Base-by-base conservation (phyloP, 1,140 invertebrate genomes). In the Drosophila busckii region DNA sequence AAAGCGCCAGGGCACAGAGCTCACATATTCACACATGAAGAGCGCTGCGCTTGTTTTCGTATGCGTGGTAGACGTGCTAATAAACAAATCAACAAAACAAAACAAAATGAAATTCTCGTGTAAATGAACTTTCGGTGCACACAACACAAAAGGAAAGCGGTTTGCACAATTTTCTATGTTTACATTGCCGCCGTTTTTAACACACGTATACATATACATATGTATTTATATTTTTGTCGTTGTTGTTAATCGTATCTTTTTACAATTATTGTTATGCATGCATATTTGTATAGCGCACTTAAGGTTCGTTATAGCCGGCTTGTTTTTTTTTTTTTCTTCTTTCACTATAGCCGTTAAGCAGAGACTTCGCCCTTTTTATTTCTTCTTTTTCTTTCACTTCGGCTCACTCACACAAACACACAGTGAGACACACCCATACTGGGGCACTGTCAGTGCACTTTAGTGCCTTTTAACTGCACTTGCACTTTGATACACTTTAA, bases 21-120 rank as follows among this genome's bases (percentile, higher is more conserved):
- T 20, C 40, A 25, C 28, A 46, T 20, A n/a, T 7, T 4, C 20
- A 9, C 8, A 41, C 23, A 22, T 7, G 10, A 20, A 22, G 10
- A 12, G 6, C 16, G 13, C 7, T 34, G 19, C 12, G 5, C 15
- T 12, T 26, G n/a, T 29, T 2, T 34, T 8, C 19, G 10, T 49
- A 9, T 9, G 23, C 28, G 23, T 38, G 46, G 44, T 22, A 22
- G 22, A 58, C 31, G 37, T 29, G 53, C 55, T 55, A 64, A 80
- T 80, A 78, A 80, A 78, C 71, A 78, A 78, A 73, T 71, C 56
- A 50, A 68, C 73, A 61, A 71, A 76, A 73, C 73, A 82, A 80
- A 80, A 80, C 75, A 80, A 82, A 78, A 65, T 41, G 50, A 65
- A n/a, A 73, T 82, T 82, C 54, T 49, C 68, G 73, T 82, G 68